Evolutionary conservation across 2,113 vertebrate species (phyloP).

Genomic region (Cyprinodon variegatus): DNA sequence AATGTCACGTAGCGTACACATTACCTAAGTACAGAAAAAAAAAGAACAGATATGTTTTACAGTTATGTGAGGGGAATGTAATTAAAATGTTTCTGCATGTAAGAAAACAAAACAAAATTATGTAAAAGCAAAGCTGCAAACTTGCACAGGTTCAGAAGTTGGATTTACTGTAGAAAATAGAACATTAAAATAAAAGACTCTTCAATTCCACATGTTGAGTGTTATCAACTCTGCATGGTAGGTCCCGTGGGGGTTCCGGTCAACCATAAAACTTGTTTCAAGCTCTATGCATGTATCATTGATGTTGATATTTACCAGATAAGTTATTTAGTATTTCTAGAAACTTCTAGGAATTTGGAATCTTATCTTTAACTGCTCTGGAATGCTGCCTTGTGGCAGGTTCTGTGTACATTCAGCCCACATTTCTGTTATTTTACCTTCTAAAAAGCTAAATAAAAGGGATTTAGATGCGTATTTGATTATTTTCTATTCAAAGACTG

Average conservation of each 20-base stretch:
- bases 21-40: not conserved
- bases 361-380: not conserved
- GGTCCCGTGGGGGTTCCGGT: slow-evolving; percentile 22
- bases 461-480: slow-evolving; percentile 13
- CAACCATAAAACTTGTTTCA: slow-evolving; percentile 13
- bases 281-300: slow-evolving; percentile 3
- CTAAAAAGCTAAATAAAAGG: not conserved
- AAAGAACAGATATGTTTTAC: not conserved
- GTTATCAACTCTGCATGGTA: slow-evolving; percentile 6
- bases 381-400: slow-evolving; percentile 43
- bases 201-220: slow-evolving; percentile 43
- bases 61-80: not conserved
- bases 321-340: not conserved
- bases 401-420: slow-evolving; percentile 6
- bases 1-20: not conserved
- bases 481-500: slow-evolving; percentile 22
- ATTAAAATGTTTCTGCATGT: not conserved
- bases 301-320: slow-evolving; percentile 26
- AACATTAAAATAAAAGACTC: slow-evolving; percentile 17
- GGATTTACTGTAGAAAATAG: not conserved
- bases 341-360: not conserved
- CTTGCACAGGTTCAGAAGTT: not conserved
- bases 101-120: not conserved
- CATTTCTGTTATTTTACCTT: slow-evolving; percentile 25
- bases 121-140: slow-evolving; percentile 4